A percentile compares a stretch with the other conserved stretches of the same genome.
Evolutionary conservation across 2,797 vertebrate species (phyloP).

Genomic region (Neosilurus mollespiculum): DNA sequence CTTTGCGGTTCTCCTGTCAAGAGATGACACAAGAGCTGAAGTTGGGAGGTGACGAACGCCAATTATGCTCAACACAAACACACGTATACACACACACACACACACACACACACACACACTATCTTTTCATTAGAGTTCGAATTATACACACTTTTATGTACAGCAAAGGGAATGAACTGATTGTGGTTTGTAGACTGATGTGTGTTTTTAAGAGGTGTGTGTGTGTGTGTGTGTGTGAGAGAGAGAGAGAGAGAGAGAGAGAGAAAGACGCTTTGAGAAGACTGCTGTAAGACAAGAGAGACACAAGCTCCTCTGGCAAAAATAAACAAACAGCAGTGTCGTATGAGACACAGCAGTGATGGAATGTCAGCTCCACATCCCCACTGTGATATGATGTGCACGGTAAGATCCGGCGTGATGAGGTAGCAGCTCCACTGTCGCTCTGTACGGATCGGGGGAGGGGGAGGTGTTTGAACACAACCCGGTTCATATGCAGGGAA

Average conservation of each 20-base stretch:
- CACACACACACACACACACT: conserved; percentile 23
- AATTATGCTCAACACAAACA: conserved; percentile 69
- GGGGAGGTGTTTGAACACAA: background rate
- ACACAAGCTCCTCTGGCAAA: conserved; percentile 24
- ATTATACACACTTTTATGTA: conserved; percentile 67
- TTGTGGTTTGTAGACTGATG: conserved; percentile 7
- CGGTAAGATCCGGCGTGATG: conserved; percentile 19
- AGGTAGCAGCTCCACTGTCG: conserved; percentile 18
- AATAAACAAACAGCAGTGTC: conserved; percentile 33
- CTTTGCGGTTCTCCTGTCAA: conserved; percentile 56
- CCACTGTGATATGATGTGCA: conserved; percentile 34
- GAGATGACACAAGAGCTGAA: conserved; percentile 59
- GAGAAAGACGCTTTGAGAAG: conserved; percentile 7
- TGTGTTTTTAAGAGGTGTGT: conserved; percentile 9
- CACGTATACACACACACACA: background rate
- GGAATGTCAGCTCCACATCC: conserved; percentile 30
- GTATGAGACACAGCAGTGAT: conserved; percentile 33
- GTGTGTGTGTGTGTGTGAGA: background rate
- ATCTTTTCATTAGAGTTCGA: conserved; percentile 65
- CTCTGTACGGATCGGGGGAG: background rate
- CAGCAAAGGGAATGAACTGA: conserved; percentile 8
- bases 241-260: background rate
- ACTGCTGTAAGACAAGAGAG: conserved; percentile 31
- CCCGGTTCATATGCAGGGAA: conserved; percentile 3
- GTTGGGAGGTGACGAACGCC: conserved; percentile 73